phyloP scores from a whole-genome alignment of 2,113 vertebrate species.

The Thymallus thymallus region DNA sequence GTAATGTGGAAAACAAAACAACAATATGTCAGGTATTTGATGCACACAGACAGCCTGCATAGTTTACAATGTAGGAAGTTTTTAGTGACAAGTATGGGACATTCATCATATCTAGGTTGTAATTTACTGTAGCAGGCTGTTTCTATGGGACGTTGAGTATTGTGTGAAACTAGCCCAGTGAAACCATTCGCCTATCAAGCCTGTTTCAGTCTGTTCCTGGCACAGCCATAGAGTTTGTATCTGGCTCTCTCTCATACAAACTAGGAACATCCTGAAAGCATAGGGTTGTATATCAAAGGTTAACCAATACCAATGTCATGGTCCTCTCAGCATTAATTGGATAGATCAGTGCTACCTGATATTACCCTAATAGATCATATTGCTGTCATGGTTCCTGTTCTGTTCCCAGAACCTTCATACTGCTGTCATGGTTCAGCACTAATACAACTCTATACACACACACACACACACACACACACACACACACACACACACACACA shows the following conservation, averaged over 20 bases:
- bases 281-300: not conserved
- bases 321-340: not conserved
- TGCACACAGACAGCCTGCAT: not conserved
- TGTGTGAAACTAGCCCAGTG: constrained; percentile 47
- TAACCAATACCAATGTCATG: not conserved
- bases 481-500: not conserved
- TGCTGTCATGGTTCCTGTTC: not conserved
- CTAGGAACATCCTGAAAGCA: not conserved
- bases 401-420: no score
- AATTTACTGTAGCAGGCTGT: not conserved
- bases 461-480: no score
- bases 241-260: constrained; percentile 41
- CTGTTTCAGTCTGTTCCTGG: constrained; percentile 55
- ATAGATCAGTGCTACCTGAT: not conserved
- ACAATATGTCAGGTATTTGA: constrained; percentile 9
- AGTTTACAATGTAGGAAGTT: not conserved
- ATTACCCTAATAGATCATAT: constrained; percentile 34
- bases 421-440: no score
- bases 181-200: constrained; percentile 59
- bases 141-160: constrained; percentile 5
- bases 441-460: no score
- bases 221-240: constrained; percentile 43
- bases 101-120: constrained; percentile 17
- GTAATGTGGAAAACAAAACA: constrained; percentile 18
- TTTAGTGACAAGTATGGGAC: not conserved